Conservation (phyloP, 2,888 invertebrate species). For the Caenorhabditis sinica region DNA sequence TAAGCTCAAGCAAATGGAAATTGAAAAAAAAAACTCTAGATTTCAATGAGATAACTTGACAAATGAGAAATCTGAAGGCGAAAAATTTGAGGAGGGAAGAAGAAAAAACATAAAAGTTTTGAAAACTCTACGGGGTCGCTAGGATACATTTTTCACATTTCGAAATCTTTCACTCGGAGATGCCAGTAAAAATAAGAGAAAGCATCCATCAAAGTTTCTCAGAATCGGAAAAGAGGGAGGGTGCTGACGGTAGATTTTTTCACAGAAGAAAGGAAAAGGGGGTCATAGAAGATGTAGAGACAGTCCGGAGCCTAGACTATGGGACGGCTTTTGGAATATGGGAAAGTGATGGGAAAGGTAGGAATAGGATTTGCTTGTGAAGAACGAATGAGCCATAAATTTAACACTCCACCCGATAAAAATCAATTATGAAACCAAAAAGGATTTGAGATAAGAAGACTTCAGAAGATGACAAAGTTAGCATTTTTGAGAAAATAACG, state of each 20-base stretch:
- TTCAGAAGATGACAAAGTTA: too few species aligned
- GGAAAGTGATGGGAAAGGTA: background rate
- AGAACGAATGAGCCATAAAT: too few species aligned
- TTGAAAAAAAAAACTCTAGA: background rate
- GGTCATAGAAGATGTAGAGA: constrained; percentile 26
- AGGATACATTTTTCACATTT: background rate
- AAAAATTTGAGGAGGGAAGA: background rate
- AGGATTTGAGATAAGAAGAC: too few species aligned
- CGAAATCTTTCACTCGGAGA: background rate
- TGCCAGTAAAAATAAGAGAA: constrained; percentile 5
- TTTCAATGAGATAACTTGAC: background rate
- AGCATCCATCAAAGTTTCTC: constrained; percentile 1
- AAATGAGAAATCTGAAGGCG: background rate
- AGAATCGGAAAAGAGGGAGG: too few species aligned
- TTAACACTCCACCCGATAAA: too few species aligned
- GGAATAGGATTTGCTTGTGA: too few species aligned
- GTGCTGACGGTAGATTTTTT: background rate
- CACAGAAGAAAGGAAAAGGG: background rate
- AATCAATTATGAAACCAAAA: too few species aligned
- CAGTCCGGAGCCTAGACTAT: constrained; percentile 22
- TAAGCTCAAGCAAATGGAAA: background rate
- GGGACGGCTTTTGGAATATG: background rate
- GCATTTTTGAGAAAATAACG: too few species aligned
- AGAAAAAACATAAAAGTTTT: constrained; percentile 1
- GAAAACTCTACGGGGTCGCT: constrained; percentile 9